Percentiles rank a stretch among this genome's conserved stretches.
These are phyloP conservation scores for Apistogramma diplotaenia DNA, from an alignment of 2,113 vertebrate species.

Conservation along the genomic window DNA sequence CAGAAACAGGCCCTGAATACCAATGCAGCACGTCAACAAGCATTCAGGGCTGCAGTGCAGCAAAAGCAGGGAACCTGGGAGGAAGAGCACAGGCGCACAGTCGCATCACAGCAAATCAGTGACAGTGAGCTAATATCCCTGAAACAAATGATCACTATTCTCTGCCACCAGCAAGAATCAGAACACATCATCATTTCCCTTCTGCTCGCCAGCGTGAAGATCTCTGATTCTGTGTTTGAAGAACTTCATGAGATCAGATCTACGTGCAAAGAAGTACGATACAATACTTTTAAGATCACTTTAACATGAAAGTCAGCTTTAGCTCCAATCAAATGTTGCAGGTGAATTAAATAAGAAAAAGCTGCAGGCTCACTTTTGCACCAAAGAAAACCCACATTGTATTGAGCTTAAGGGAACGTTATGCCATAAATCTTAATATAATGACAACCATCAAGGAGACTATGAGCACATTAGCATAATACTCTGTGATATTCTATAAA, in stretches of 20 bases:
- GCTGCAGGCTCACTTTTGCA: background rate
- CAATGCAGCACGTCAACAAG: slow-evolving; percentile 87
- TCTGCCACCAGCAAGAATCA: background rate
- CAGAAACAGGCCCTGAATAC: slow-evolving; percentile 89
- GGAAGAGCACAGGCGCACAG: slow-evolving; percentile 53
- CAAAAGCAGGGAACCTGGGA: slow-evolving; percentile 83
- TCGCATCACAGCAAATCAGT: slow-evolving; percentile 27
- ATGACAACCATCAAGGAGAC: slow-evolving; percentile 27
- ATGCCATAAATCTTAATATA: slow-evolving; percentile 47
- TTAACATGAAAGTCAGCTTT: slow-evolving; percentile 12
- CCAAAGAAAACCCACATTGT: background rate
- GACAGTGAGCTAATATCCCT: background rate
- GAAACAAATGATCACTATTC: background rate
- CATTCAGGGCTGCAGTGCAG: slow-evolving; percentile 91
- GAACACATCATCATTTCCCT: background rate
- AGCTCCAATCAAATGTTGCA: background rate
- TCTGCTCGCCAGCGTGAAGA: background rate
- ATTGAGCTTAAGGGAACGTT: slow-evolving; percentile 5
- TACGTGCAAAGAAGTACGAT: background rate
- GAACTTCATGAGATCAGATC: background rate
- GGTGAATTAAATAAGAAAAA: background rate
- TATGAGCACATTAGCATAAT: slow-evolving; percentile 32
- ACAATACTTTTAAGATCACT: background rate
- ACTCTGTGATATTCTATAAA: slow-evolving; percentile 19
- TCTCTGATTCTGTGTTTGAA: background rate